phyloP scores from a whole-genome alignment of 2,113 vertebrate species.

The Ondatra zibethicus region DNA sequence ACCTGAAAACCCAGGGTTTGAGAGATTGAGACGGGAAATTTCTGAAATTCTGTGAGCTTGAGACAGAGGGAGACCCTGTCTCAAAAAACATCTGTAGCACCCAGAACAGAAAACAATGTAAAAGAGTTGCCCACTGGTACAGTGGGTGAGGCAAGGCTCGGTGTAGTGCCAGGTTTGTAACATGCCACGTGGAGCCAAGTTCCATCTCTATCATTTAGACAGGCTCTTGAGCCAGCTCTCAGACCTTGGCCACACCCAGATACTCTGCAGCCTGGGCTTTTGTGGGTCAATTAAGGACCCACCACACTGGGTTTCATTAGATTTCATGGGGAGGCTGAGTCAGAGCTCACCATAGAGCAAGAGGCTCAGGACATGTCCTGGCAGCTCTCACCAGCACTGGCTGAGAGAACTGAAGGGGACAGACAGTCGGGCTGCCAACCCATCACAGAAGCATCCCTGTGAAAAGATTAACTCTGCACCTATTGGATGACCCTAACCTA shows the following conservation, averaged over 20 bases:
- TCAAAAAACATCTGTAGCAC: background rate
- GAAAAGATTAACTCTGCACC: too few species aligned
- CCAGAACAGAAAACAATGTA: background rate
- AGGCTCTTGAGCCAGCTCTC: too few species aligned
- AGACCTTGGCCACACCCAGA: background rate
- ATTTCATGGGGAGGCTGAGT: background rate
- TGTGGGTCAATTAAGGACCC: background rate
- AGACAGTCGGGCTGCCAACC: rapidly evolving
- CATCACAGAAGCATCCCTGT: rapidly evolving
- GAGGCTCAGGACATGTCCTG: rapidly evolving
- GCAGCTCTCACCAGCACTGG: rapidly evolving
- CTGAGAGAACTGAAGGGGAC: background rate
- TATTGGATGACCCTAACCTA: background rate
- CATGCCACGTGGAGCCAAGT: background rate
- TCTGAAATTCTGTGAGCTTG: background rate
- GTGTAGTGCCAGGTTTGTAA: background rate
- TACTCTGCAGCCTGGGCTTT: background rate
- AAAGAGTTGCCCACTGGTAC: rapidly evolving
- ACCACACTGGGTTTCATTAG: background rate
- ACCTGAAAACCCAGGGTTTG: background rate
- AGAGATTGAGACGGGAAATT: background rate
- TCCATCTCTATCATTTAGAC: too few species aligned
- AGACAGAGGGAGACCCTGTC: background rate
- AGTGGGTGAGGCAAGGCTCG: rapidly evolving
- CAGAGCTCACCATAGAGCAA: rapidly evolving